Base-by-base conservation (phyloP, 2,113 vertebrate species). In the Festucalex cinctus region DNA sequence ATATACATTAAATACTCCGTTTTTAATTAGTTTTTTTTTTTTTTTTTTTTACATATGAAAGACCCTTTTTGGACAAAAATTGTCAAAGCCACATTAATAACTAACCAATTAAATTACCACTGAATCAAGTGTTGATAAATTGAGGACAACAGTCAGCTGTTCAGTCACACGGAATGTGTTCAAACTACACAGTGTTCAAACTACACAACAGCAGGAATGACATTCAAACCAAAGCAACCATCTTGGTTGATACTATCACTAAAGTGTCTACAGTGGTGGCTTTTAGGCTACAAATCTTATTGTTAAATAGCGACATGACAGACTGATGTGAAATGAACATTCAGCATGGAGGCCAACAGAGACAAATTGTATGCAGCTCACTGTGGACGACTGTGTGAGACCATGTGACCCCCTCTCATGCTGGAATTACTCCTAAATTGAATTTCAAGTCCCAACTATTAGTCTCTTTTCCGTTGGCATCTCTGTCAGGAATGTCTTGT, bases 401-500 rank as follows among this genome's bases (percentile, higher is more conserved):
- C 54, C 16, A 2, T 17, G 54, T 57, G 26, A 3, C 6, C 63
- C 63, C 71, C 69, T 61, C 78, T 54, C 57, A 16, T 16, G 16
- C 58, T 22, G 19, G 32, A 60, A 37, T 60, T 60, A 37, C 19
- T 58, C 65, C 7, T 0, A 72, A 86, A 89, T 87, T 81, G 1
- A 83, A 88, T 88, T 88, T 72, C 58, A 75, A 76, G 64, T 74
- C 39, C 12, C 74, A 16, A 86, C 81, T 81, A 73, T 71, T 85
- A 79, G 70, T 78, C 68, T 66, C 66, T 85, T 81, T 65, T 35
- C 28, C 60, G 63, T 66, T 66, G 51, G 14, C 8, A 44, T 74
- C 62, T 69, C 44, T 20, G 69, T 75, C 62, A 74, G 83, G 89
- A 86, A 89, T 85, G 81, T 85, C 75, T 72, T 51, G 39, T 37